A percentile compares a stretch with the other conserved stretches of the same genome.
Conservation (phyloP, 2,797 vertebrate genomes). For the Bryconaethiops microstoma region DNA sequence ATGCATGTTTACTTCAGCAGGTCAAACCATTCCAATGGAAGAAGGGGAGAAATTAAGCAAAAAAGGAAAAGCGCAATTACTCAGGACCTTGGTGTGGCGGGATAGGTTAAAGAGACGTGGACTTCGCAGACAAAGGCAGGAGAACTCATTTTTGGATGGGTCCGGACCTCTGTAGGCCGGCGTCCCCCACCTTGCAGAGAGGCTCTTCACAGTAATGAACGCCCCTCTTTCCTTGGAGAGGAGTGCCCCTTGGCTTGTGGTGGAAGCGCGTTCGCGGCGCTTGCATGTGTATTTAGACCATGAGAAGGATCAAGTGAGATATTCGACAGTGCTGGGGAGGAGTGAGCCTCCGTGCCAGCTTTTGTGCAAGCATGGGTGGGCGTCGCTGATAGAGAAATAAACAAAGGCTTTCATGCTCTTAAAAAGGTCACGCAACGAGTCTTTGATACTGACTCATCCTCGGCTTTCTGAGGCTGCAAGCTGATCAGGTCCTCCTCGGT, state of each 20-base stretch:
- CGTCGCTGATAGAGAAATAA: conserved; percentile 58
- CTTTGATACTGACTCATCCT: conserved; percentile 62
- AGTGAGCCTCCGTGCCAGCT: conserved; percentile 42
- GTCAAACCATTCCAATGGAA: conserved; percentile 71
- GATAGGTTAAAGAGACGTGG: conserved; percentile 29
- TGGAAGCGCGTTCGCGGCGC: conserved; percentile 16
- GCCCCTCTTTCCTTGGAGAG: background rate
- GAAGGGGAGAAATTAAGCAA: conserved; percentile 56
- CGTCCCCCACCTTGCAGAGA: background rate
- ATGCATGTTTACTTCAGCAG: conserved; percentile 83
- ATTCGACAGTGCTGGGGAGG: conserved; percentile 31
- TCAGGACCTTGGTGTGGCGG: conserved; percentile 34
- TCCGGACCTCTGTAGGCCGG: too few species aligned
- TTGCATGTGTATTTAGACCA: conserved; percentile 34
- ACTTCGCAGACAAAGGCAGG: background rate
- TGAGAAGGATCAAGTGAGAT: conserved; percentile 29
- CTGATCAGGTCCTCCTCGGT: conserved; percentile 12
- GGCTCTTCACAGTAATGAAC: background rate
- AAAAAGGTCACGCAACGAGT: conserved; percentile 58
- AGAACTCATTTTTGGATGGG: conserved; percentile 10
- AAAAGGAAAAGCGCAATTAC: conserved; percentile 50
- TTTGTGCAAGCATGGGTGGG: conserved; percentile 53
- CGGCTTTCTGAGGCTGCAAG: conserved; percentile 22
- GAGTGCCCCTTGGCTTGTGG: conserved; percentile 12
- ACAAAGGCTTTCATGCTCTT: conserved; percentile 67